These are phyloP conservation scores for Apeltes quadracus DNA, from an alignment of 2,113 vertebrate species.

Conservation along the genomic window DNA sequence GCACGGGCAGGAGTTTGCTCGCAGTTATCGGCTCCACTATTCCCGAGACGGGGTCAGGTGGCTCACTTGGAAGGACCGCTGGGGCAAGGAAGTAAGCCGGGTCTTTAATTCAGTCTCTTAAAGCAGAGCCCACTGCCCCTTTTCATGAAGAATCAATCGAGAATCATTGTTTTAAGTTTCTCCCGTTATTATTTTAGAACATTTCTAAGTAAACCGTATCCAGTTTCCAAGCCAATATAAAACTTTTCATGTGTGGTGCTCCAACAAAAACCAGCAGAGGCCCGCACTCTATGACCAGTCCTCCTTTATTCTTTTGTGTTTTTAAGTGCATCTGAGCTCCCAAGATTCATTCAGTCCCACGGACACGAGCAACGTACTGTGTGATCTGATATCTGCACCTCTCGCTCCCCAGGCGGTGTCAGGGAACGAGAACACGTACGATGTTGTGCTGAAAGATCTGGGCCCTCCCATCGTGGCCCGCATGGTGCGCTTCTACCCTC, in stretches of 20 bases:
- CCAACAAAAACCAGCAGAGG: conserved; percentile 8
- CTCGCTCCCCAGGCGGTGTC: conserved; percentile 84
- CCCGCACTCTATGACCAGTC: conserved; percentile 5
- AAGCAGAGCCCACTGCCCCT: background rate
- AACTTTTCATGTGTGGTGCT: background rate
- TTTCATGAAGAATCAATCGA: background rate
- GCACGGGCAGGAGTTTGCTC: conserved; percentile 91
- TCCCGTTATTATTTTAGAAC: conserved; percentile 15
- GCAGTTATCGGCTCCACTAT: conserved; percentile 87
- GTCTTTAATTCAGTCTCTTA: background rate
- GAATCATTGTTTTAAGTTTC: conserved; percentile 5
- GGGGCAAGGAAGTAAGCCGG: conserved; percentile 84
- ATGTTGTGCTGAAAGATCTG: conserved; percentile 92
- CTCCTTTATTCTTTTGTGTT: background rate
- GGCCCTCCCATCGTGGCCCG: conserved; percentile 89
- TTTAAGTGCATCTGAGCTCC: conserved; percentile 25
- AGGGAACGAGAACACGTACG: conserved; percentile 91
- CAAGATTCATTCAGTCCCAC: conserved; percentile 15
- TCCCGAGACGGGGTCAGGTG: conserved; percentile 89
- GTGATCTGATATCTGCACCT: conserved; percentile 30
- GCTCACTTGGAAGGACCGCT: conserved; percentile 91
- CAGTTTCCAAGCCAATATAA: conserved; percentile 4
- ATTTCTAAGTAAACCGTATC: conserved; percentile 21
- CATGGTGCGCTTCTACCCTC: conserved; percentile 89
- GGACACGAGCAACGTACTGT: background rate